Percentiles rank a stretch among this genome's conserved stretches.
phyloP scores from a whole-genome alignment of 2,797 vertebrate species.

The Ficedula albicollis region DNA sequence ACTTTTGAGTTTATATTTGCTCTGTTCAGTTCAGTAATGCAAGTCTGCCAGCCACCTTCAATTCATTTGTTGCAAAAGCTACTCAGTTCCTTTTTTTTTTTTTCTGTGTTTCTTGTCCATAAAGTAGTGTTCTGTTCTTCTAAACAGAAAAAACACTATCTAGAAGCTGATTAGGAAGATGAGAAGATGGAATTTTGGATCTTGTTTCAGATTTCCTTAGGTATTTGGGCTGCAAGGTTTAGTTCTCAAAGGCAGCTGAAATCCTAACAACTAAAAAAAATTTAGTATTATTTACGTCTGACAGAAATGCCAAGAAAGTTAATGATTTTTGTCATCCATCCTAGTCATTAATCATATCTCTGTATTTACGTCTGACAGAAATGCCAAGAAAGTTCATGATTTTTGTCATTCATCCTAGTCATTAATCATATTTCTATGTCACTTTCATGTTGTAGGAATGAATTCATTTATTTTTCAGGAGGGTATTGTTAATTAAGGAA shows the following conservation, averaged over 20 bases:
- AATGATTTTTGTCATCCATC: background rate
- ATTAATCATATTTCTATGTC: background rate
- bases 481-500: background rate
- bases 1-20: background rate
- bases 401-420: background rate
- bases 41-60: background rate
- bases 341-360: background rate
- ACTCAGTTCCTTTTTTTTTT: background rate
- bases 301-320: background rate
- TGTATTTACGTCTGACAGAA: background rate
- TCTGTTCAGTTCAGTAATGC: background rate
- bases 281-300: background rate
- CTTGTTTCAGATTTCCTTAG: background rate
- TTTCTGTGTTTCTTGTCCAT: background rate
- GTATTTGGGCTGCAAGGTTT: background rate
- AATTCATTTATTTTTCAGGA: background rate
- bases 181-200: background rate
- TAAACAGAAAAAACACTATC: background rate
- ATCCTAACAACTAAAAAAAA: background rate
- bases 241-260: background rate
- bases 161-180: background rate
- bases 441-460: background rate
- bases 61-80: background rate
- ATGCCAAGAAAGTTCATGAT: accelerated
- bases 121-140: background rate